Percentiles rank a stretch among this genome's conserved stretches.
Conservation (phyloP, 64 coral and sea anemone species). For the Stichodactyla mertensii region DNA sequence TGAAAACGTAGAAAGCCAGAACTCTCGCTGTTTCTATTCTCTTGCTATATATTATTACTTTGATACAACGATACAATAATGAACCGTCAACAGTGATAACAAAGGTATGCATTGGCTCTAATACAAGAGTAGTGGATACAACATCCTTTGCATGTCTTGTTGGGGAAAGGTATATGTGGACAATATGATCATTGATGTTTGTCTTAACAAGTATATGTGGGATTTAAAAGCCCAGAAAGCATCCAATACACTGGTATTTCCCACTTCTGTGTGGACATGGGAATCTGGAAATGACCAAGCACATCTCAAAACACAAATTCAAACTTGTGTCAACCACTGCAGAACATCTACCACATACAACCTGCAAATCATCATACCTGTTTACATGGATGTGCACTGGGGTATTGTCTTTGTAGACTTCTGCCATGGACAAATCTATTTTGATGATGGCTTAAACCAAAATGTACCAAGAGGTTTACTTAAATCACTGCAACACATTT, state of each 20-base stretch:
- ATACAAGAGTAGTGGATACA: background rate
- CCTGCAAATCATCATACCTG: slow-evolving; percentile 42
- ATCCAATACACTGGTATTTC: background rate
- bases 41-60: too few species aligned
- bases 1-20: too few species aligned
- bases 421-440: slow-evolving; percentile 20
- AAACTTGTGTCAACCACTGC: background rate
- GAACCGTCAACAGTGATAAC: background rate
- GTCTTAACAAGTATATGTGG: background rate
- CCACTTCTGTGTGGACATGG: background rate
- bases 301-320: background rate
- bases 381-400: slow-evolving; percentile 52
- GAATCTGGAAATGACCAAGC: background rate
- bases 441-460: slow-evolving; percentile 51
- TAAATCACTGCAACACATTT: slow-evolving; percentile 21
- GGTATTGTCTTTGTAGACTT: slow-evolving; percentile 34
- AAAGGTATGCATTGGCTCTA: background rate
- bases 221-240: background rate
- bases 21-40: too few species aligned
- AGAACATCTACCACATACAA: background rate
- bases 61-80: too few species aligned
- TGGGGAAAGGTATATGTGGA: background rate
- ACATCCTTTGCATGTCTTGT: background rate
- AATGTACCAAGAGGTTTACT: background rate
- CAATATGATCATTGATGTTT: slow-evolving; percentile 13